These are phyloP conservation scores for Pararge aegeria DNA, from an alignment of 1,140 invertebrate species.

Conservation along the genomic window DNA sequence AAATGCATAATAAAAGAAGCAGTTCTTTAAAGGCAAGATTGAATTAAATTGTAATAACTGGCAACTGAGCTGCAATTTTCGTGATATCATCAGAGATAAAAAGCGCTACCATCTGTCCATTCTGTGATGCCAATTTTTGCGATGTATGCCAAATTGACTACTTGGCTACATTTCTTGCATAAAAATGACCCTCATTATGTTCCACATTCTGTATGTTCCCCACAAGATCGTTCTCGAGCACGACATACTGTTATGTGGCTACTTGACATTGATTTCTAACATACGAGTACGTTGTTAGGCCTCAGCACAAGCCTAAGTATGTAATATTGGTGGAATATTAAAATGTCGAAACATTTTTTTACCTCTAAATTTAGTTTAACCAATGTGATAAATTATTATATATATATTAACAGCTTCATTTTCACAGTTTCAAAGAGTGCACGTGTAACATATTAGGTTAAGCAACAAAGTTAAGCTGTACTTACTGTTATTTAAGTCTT, in stretches of 20 bases:
- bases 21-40: slow-evolving; percentile 26
- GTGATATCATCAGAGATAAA: slow-evolving; percentile 44
- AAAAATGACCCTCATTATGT: slow-evolving; percentile 39
- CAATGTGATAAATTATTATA: no score
- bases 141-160: slow-evolving; percentile 41
- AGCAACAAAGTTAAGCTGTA: neutral
- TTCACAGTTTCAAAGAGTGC: no score
- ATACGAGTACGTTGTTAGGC: neutral
- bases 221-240: slow-evolving; percentile 16
- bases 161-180: slow-evolving; percentile 40
- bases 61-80: slow-evolving; percentile 38
- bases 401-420: no score
- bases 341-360: no score
- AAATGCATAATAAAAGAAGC: slow-evolving; percentile 16
- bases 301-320: neutral
- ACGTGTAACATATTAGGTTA: no score
- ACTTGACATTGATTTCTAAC: slow-evolving; percentile 15
- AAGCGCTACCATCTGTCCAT: slow-evolving; percentile 40
- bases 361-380: no score
- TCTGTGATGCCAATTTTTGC: slow-evolving; percentile 38
- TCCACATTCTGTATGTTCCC: slow-evolving; percentile 23
- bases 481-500: neutral
- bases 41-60: slow-evolving; percentile 41
- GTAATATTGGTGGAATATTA: neutral
- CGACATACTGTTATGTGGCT: slow-evolving; percentile 5